A percentile compares a stretch with the other conserved stretches of the same genome.
phyloP scores from a whole-genome alignment of 2,797 vertebrate species.

The Cryptoprocta ferox region DNA sequence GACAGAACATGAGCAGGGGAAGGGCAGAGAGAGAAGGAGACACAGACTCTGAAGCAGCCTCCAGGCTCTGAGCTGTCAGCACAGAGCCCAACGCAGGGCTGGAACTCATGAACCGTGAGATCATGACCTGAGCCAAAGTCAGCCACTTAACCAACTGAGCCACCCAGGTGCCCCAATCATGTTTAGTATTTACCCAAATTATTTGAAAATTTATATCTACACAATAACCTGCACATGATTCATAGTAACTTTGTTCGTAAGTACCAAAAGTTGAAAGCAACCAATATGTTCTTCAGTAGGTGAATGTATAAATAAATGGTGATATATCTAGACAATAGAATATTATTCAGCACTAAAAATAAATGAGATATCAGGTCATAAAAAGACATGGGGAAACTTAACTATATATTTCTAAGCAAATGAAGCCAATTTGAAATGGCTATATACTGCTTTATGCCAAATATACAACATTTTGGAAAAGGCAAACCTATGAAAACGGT shows the following conservation, averaged over 20 bases:
- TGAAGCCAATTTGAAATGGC: neutral
- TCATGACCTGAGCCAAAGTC: too few species aligned
- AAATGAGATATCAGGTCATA: neutral
- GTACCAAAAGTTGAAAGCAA: neutral
- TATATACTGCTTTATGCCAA: neutral
- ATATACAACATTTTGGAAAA: neutral
- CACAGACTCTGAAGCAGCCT: too few species aligned
- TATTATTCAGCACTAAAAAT: neutral
- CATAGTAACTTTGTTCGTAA: neutral
- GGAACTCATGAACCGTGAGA: too few species aligned
- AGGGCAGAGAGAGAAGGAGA: too few species aligned
- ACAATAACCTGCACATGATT: neutral
- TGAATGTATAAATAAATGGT: neutral
- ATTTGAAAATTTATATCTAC: neutral
- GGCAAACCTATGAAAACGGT: neutral
- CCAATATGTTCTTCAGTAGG: neutral
- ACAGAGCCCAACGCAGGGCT: too few species aligned
- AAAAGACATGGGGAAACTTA: neutral
- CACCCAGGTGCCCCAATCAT: neutral
- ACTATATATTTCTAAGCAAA: neutral
- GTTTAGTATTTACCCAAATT: neutral
- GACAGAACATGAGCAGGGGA: too few species aligned
- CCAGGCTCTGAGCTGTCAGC: too few species aligned
- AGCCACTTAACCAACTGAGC: too few species aligned
- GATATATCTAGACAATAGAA: neutral